Conservation (phyloP, 2,113 vertebrate species). For the Emydocephalus ijimae region DNA sequence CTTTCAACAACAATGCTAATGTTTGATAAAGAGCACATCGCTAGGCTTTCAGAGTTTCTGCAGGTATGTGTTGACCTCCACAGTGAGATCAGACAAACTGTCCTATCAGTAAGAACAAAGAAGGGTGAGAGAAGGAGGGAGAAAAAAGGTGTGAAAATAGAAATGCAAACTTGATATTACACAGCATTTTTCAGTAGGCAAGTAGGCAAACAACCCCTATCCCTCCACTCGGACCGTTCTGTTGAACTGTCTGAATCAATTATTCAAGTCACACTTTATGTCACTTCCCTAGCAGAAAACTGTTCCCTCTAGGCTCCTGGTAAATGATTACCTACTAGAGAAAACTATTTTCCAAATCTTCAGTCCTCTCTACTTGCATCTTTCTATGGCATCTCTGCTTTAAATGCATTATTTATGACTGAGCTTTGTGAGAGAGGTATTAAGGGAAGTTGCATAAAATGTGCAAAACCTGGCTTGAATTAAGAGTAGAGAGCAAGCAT, state of each 20-base stretch:
- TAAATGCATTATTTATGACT: slow-evolving; percentile 9
- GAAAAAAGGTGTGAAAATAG: not conserved
- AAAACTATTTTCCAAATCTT: accelerated
- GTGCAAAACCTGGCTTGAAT: not conserved
- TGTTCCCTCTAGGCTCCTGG: slow-evolving; percentile 5
- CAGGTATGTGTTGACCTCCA: not conserved
- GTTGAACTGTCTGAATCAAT: slow-evolving; percentile 20
- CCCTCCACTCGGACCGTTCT: not conserved
- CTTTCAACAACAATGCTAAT: not conserved
- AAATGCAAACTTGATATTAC: not conserved
- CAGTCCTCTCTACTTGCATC: slow-evolving; percentile 9
- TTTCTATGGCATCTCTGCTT: not conserved
- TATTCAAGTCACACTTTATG: slow-evolving; percentile 32
- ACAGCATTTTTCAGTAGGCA: slow-evolving; percentile 18
- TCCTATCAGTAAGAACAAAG: not conserved
- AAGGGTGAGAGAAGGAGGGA: not conserved
- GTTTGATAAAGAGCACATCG: not conserved
- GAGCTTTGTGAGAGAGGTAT: slow-evolving; percentile 5
- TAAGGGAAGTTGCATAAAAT: slow-evolving; percentile 4
- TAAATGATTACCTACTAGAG: slow-evolving; percentile 28
- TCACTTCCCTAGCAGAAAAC: slow-evolving; percentile 28
- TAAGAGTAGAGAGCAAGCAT: slow-evolving; percentile 17
- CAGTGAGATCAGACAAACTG: not conserved
- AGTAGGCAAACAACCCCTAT: slow-evolving; percentile 30
- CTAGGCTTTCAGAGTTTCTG: accelerated